Evolutionary conservation across 2,888 invertebrate genomes (phyloP).

Genomic region (Hydraecia micacea): DNA sequence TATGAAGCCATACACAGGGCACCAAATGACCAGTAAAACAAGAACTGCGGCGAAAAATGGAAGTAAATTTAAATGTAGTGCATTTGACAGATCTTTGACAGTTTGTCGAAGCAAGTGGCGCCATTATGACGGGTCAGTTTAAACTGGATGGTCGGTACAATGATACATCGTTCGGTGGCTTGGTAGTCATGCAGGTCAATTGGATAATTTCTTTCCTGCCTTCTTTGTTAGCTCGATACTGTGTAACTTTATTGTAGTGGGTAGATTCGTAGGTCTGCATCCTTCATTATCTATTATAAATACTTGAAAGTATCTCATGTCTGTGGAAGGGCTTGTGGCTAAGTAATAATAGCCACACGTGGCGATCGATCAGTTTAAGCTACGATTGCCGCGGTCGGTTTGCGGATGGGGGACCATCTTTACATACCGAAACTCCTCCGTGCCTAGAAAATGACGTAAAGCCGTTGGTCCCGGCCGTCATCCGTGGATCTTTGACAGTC

Average conservation of each 20-base stretch:
- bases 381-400: neutral
- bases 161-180: conserved; percentile 21
- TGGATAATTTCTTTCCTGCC: conserved; percentile 66
- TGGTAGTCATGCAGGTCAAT: conserved; percentile 59
- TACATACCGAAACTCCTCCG: neutral
- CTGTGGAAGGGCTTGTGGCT: neutral
- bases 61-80: conserved; percentile 1
- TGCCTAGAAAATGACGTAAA: neutral
- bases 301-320: neutral
- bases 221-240: neutral
- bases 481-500: too few species aligned
- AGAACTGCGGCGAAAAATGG: neutral
- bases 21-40: neutral
- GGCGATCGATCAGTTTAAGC: neutral
- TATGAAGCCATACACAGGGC: conserved; percentile 52
- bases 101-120: neutral
- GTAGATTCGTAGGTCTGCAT: conserved; percentile 1
- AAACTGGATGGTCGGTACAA: conserved; percentile 4
- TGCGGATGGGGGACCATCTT: neutral
- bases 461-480: too few species aligned
- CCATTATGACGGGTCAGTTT: neutral
- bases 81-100: neutral
- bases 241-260: conserved; percentile 15
- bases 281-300: neutral
- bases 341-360: neutral